Conservation (phyloP, 2,888 invertebrate species). For the Stenurella melanura region DNA sequence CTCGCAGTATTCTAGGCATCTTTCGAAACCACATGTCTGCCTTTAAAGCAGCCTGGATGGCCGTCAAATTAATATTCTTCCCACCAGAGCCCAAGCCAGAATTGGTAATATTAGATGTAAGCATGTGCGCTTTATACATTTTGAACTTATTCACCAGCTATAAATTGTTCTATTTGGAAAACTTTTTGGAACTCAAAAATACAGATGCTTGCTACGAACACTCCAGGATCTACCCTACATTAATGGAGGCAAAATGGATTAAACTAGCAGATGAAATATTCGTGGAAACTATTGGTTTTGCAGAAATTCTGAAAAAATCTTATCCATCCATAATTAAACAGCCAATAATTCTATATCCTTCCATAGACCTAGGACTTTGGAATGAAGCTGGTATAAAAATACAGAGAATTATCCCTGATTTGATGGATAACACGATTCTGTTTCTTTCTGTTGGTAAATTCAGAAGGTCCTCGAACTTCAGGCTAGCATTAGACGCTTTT, state of each 20-base stretch:
- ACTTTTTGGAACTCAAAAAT: slow-evolving; percentile 59
- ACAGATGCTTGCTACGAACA: slow-evolving; percentile 60
- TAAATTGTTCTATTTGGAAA: slow-evolving; percentile 65
- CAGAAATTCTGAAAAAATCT: slow-evolving; percentile 65
- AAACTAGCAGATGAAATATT: slow-evolving; percentile 67
- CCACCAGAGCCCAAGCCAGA: slow-evolving; percentile 64
- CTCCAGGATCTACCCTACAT: slow-evolving; percentile 62
- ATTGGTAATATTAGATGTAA: slow-evolving; percentile 65
- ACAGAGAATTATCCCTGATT: slow-evolving; percentile 66
- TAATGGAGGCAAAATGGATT: slow-evolving; percentile 64
- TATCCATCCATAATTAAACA: slow-evolving; percentile 62
- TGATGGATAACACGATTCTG: slow-evolving; percentile 63
- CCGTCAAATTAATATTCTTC: slow-evolving; percentile 61
- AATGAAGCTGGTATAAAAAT: slow-evolving; percentile 64
- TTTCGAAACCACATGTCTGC: slow-evolving; percentile 55
- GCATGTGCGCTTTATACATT: slow-evolving; percentile 63
- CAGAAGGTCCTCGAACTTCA: slow-evolving; percentile 66
- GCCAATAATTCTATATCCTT: slow-evolving; percentile 63
- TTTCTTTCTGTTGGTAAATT: slow-evolving; percentile 68
- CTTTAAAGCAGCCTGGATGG: slow-evolving; percentile 64
- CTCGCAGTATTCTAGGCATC: slow-evolving; percentile 62
- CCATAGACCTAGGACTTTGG: slow-evolving; percentile 68
- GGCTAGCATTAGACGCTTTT: slow-evolving; percentile 67
- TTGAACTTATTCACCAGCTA: slow-evolving; percentile 63
- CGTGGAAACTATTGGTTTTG: slow-evolving; percentile 65